A percentile compares a stretch with the other conserved stretches of the same genome.
Conservation (phyloP, 2,888 invertebrate genomes). For the Mesorhabditis belari region DNA sequence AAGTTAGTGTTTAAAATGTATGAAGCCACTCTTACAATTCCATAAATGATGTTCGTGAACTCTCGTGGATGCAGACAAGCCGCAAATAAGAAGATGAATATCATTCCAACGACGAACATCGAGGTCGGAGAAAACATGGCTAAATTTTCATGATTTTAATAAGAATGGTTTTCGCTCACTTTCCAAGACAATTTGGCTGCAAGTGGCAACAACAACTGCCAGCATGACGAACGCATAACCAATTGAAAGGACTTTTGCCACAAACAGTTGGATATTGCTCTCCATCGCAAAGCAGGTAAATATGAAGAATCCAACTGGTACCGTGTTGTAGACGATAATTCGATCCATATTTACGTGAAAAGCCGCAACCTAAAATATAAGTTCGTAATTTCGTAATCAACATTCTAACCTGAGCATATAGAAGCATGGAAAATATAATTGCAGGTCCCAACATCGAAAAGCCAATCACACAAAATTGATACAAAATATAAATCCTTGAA, state of each 20-base stretch:
- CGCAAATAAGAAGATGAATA: slow-evolving; percentile 61
- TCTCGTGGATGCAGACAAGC: slow-evolving; percentile 67
- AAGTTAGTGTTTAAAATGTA: not conserved
- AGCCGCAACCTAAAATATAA: slow-evolving; percentile 33
- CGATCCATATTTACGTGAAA: slow-evolving; percentile 36
- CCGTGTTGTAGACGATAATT: slow-evolving; percentile 42
- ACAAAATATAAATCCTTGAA: slow-evolving; percentile 47
- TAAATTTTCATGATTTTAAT: slow-evolving; percentile 14
- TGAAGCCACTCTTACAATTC: slow-evolving; percentile 40
- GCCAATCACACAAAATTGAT: slow-evolving; percentile 52
- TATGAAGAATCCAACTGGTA: slow-evolving; percentile 44
- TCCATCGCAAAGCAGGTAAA: slow-evolving; percentile 46
- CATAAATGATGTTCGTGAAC: slow-evolving; percentile 52
- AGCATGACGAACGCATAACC: slow-evolving; percentile 78
- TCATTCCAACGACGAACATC: slow-evolving; percentile 73
- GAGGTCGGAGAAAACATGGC: slow-evolving; percentile 74
- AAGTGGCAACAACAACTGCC: slow-evolving; percentile 66
- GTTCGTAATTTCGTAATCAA: not conserved
- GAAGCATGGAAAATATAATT: slow-evolving; percentile 52
- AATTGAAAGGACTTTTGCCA: slow-evolving; percentile 68
- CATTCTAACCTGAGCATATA: slow-evolving; percentile 43
- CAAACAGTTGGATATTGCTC: slow-evolving; percentile 42
- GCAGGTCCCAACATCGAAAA: slow-evolving; percentile 52
- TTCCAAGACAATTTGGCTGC: slow-evolving; percentile 47
- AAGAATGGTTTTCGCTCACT: slow-evolving; percentile 37